A percentile compares a stretch with the other conserved stretches of the same genome.
Conservation (phyloP, 2,888 invertebrate genomes). For the Melieria picta region DNA sequence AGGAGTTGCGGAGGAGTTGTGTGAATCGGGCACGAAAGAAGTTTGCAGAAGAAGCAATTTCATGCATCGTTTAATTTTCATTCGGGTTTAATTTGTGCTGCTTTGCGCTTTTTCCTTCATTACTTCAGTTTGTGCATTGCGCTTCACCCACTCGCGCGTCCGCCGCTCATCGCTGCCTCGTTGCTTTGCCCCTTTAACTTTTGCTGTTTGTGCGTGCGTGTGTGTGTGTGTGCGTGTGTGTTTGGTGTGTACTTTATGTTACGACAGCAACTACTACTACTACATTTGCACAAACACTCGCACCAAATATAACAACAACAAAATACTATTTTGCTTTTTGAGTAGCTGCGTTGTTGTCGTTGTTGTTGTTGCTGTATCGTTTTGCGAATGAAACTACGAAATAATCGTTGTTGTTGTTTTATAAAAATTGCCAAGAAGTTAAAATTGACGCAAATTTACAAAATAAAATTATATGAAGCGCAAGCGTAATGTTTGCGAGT, state of each 20-base stretch:
- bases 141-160: neutral
- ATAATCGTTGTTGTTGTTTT: conserved; percentile 7
- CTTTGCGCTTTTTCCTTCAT: conserved; percentile 33
- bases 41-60: conserved; percentile 44
- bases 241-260: neutral
- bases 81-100: conserved; percentile 47
- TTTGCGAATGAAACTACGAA: conserved; percentile 16
- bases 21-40: neutral
- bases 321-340: neutral
- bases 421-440: conserved; percentile 31
- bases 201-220: neutral
- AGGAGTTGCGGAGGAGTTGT: conserved; percentile 3
- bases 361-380: conserved; percentile 3
- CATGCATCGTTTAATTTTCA: conserved; percentile 50
- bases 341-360: neutral
- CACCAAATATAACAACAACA: neutral
- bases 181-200: neutral
- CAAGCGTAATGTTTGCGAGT: conserved; percentile 41
- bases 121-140: conserved; percentile 10
- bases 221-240: neutral
- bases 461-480: conserved; percentile 62
- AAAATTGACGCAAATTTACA: conserved; percentile 51
- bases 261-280: conserved; percentile 19
- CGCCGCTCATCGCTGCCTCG: neutral
- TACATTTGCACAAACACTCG: conserved; percentile 19